Base-by-base conservation (phyloP, 2,888 invertebrate genomes). In the Heteromurus nitidus region DNA sequence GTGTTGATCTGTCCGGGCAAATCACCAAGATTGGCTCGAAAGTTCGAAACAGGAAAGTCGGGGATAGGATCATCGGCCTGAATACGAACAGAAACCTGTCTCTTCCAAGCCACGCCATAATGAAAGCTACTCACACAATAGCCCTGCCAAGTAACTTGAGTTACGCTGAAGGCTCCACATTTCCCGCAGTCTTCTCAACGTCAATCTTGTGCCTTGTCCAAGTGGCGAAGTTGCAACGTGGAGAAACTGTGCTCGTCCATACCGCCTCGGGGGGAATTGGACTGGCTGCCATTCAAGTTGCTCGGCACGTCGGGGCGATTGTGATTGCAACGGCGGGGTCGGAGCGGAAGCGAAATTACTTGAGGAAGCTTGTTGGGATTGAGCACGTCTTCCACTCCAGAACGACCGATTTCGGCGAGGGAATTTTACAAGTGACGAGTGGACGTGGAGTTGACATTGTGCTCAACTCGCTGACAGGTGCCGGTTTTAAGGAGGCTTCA, bases 1-100 rank as follows among this genome's bases (percentile, higher is more conserved):
- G 94, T 0, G 94, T 94, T 80, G 94, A 94, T 89, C 93, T 93
- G 88, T 91, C 92, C 31, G 94, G 94, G 0, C 89, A 90, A 0
- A 90, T 93, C 0, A 89, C 91, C 42, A 91, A 91, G 0, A 90
- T 91, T 0, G 94, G 94, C 1, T 88, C 89, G n/a, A 89, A 89
- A 0, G 92, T 93, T 1, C 89, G 83, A 5, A 73, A 26, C 18
- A 58, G 18, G 9, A 62, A 62, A 30, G 64, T 73, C 18, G 73
- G 73, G 18, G 73, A 73, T 50, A 9, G 18, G 2, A 50, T 73
- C 11, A 36, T 64, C 20, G 62, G 73, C 28, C 30, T 42, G 3
- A 31, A 31, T 11, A 2, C 22, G 5, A 26, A 30, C 7, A 7
- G 26, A 11, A 53, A 20, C 5, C 50, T 50, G 3, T 20, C 55